Conservation (phyloP, 2,113 vertebrate genomes). For the Pteruthius melanotis region DNA sequence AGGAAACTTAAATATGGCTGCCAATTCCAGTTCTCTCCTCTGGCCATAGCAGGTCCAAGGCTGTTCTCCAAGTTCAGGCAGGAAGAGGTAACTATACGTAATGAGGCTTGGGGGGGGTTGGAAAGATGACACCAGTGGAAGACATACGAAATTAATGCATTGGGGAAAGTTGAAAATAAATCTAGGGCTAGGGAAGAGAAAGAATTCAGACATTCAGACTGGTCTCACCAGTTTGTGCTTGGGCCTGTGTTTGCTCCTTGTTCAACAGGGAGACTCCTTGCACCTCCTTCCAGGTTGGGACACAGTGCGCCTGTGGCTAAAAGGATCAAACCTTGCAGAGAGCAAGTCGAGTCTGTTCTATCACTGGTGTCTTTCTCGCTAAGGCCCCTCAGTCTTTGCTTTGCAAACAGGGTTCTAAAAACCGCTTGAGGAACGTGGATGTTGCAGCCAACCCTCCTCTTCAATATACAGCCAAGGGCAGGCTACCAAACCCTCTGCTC, state of each 20-base stretch:
- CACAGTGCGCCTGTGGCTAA: fast-evolving
- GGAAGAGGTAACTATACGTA: neutral
- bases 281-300: neutral
- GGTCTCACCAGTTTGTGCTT: neutral
- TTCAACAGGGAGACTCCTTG: neutral
- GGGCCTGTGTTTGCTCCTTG: neutral
- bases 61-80: neutral
- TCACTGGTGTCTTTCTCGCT: neutral
- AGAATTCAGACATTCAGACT: neutral
- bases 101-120: fast-evolving
- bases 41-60: neutral
- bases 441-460: neutral
- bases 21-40: neutral
- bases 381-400: neutral
- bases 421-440: neutral
- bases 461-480: neutral
- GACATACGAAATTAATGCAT: neutral
- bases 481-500: neutral
- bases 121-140: neutral
- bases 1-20: neutral
- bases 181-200: neutral
- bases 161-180: neutral
- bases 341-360: neutral
- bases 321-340: neutral
- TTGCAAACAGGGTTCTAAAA: neutral